These are phyloP conservation scores for Shargacucullia verbasci DNA, from an alignment of 2,888 invertebrate genomes.

Conservation along the genomic window DNA sequence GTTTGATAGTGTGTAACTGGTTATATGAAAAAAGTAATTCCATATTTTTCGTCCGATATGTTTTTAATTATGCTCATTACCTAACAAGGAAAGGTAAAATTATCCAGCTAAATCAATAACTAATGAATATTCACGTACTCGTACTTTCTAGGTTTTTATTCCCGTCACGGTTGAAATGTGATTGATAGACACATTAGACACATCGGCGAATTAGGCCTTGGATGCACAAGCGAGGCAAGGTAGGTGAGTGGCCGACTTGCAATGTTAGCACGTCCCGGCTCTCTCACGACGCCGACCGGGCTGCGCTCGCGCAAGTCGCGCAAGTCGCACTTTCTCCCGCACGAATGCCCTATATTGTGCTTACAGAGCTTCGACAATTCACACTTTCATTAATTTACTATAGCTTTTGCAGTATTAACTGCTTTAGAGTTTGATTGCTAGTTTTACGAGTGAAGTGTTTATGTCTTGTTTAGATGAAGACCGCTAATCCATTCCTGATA, in stretches of 20 bases:
- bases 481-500: too few relatives aligned
- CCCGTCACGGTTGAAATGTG: constrained; percentile 38
- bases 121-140: constrained; percentile 11
- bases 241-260: constrained; percentile 60
- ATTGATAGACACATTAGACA: constrained; percentile 40
- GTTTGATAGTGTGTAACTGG: too few relatives aligned
- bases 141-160: constrained; percentile 18
- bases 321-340: constrained; percentile 83
- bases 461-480: too few relatives aligned
- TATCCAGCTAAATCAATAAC: constrained; percentile 6
- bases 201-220: constrained; percentile 23
- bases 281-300: constrained; percentile 68
- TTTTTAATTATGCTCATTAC: neutral
- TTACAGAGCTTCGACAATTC: constrained; percentile 68
- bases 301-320: constrained; percentile 62
- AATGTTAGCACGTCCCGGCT: constrained; percentile 72
- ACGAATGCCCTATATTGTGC: constrained; percentile 78
- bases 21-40: too few relatives aligned
- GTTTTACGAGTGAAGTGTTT: too few relatives aligned
- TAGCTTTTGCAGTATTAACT: neutral
- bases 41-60: too few relatives aligned
- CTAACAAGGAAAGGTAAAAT: neutral
- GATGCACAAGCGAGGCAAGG: constrained; percentile 19
- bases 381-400: constrained; percentile 67
- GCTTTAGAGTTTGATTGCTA: constrained; percentile 1